Conservation (phyloP, 2,888 invertebrate genomes). For the Spisula subtruncata region DNA sequence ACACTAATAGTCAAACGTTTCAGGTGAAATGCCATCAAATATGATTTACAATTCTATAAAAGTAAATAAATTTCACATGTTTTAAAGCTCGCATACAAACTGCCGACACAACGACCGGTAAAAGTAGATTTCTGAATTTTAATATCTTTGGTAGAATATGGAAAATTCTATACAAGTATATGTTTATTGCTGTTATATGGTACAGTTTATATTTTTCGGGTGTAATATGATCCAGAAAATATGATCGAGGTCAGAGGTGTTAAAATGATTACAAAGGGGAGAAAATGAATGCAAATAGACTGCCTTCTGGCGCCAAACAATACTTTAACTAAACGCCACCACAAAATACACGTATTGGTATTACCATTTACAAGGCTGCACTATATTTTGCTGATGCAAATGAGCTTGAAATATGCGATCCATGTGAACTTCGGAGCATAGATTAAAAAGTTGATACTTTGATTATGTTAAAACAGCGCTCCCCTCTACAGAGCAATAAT, state of each 20-base stretch:
- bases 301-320: conserved; percentile 49
- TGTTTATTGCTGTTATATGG: conserved; percentile 63
- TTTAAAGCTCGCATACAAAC: not conserved
- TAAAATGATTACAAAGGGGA: conserved; percentile 54
- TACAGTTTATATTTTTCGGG: conserved; percentile 63
- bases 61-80: conserved; percentile 37
- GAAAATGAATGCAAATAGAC: conserved; percentile 55
- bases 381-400: not conserved
- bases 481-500: too few species aligned
- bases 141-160: conserved; percentile 33
- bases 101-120: not conserved
- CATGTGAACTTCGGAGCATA: too few species aligned
- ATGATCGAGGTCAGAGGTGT: conserved; percentile 57
- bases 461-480: too few species aligned
- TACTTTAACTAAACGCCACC: conserved; percentile 1
- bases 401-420: too few species aligned
- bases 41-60: conserved; percentile 39
- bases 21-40: conserved; percentile 34
- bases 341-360: not conserved
- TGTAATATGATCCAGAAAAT: conserved; percentile 58
- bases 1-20: conserved; percentile 34
- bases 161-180: conserved; percentile 50
- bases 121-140: conserved; percentile 43
- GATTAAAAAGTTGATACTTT: too few species aligned
- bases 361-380: not conserved